Conservation (phyloP, 1,140 invertebrate species). For the Cydia amplana region DNA sequence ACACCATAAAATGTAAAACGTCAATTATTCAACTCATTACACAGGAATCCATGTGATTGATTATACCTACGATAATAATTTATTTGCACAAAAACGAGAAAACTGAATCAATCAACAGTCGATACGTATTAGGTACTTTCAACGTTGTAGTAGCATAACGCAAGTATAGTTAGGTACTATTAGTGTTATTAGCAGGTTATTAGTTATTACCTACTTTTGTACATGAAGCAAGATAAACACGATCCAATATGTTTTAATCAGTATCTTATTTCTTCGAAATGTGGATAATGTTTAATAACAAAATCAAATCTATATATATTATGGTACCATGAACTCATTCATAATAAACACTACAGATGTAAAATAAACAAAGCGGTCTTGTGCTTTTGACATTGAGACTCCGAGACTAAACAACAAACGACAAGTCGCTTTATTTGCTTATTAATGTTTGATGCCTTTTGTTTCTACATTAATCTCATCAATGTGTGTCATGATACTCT, state of each 20-base stretch:
- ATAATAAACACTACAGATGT: constrained; percentile 5
- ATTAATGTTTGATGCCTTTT: neutral
- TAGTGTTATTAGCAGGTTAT: neutral
- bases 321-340: neutral
- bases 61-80: neutral
- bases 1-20: neutral
- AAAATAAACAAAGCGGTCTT: constrained; percentile 13
- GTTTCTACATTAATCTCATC: neutral
- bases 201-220: too few relatives aligned
- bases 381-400: constrained; percentile 16
- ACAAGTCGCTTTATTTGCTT: neutral
- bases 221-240: neutral
- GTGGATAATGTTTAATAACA: neutral
- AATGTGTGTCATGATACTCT: neutral
- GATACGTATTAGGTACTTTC: neutral
- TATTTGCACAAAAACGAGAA: neutral
- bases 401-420: constrained; percentile 15
- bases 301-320: neutral
- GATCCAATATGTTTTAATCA: too few relatives aligned
- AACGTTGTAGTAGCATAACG: neutral
- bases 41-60: neutral
- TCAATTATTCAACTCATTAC: constrained; percentile 20
- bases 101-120: neutral
- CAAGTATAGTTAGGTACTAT: too few relatives aligned
- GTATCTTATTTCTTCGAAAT: neutral